These are phyloP conservation scores for Apus apus DNA, from an alignment of 2,113 vertebrate genomes.

Conservation along the genomic window DNA sequence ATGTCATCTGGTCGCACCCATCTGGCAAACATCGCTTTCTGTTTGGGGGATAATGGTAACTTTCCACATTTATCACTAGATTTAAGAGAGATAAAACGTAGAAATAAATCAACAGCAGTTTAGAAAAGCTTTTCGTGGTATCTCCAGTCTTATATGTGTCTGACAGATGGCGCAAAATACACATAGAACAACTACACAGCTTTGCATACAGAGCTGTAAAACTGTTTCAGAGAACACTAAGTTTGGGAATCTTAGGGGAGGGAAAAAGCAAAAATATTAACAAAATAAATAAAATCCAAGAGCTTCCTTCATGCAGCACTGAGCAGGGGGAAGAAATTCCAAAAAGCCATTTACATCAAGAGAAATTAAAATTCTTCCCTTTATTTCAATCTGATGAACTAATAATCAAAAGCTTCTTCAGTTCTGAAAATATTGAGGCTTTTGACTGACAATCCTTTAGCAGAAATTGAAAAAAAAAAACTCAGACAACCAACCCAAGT, in stretches of 20 bases:
- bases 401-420: neutral
- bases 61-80: conserved; percentile 91
- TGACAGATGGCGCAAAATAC: neutral
- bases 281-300: neutral
- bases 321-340: neutral
- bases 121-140: neutral
- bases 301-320: neutral
- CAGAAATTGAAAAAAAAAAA: neutral
- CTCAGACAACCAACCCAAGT: neutral
- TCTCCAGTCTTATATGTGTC: neutral
- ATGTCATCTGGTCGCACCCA: conserved; percentile 96
- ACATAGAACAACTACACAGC: neutral
- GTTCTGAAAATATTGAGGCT: neutral
- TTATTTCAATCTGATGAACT: neutral
- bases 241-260: neutral
- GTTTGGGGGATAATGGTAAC: conserved; percentile 93
- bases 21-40: conserved; percentile 92
- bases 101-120: neutral
- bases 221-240: neutral
- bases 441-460: neutral
- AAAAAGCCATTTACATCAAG: neutral
- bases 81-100: neutral
- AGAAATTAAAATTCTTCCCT: neutral
- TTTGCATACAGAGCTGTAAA: neutral
- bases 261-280: neutral